A percentile compares a stretch with the other conserved stretches of the same genome.
These are phyloP conservation scores for Erynnis tages DNA, from an alignment of 2,888 invertebrate species.

Conservation along the genomic window DNA sequence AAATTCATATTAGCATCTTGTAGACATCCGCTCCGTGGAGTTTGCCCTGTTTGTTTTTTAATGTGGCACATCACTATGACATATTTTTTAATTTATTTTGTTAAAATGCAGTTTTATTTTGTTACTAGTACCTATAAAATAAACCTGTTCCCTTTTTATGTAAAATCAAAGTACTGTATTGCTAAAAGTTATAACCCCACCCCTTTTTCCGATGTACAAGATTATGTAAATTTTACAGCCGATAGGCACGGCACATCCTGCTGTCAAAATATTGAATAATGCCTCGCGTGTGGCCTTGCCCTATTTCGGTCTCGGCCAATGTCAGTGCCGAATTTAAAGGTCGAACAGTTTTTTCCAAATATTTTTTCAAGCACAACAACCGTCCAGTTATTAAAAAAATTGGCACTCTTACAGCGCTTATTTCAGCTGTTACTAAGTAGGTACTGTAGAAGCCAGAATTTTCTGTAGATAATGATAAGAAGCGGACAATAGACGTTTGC, in stretches of 20 bases:
- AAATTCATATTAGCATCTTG: slow-evolving; percentile 35
- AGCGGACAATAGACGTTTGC: no score
- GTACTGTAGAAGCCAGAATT: background rate
- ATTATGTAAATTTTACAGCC: slow-evolving; percentile 15
- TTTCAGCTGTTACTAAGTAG: slow-evolving; percentile 1
- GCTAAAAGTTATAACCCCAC: background rate
- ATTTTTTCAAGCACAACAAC: slow-evolving; percentile 13
- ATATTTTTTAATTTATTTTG: background rate
- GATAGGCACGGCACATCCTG: slow-evolving; percentile 17
- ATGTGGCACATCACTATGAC: background rate
- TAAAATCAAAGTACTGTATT: no score
- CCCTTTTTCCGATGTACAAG: slow-evolving; percentile 3
- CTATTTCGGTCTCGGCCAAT: slow-evolving; percentile 48
- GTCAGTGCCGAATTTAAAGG: slow-evolving; percentile 32
- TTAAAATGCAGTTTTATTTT: no score
- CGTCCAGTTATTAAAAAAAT: slow-evolving; percentile 11
- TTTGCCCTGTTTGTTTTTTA: slow-evolving; percentile 23
- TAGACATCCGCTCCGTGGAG: slow-evolving; percentile 10
- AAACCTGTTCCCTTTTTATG: no score
- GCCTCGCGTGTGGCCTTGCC: slow-evolving; percentile 46
- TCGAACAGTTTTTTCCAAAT: slow-evolving; percentile 12
- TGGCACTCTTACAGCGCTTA: slow-evolving; percentile 16
- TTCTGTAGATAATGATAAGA: background rate
- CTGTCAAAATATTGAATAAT: slow-evolving; percentile 25
- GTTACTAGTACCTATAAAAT: no score